phyloP scores from a whole-genome alignment of 53 echinoderm and acorn worm genomes.

The Arbacia lixula region DNA sequence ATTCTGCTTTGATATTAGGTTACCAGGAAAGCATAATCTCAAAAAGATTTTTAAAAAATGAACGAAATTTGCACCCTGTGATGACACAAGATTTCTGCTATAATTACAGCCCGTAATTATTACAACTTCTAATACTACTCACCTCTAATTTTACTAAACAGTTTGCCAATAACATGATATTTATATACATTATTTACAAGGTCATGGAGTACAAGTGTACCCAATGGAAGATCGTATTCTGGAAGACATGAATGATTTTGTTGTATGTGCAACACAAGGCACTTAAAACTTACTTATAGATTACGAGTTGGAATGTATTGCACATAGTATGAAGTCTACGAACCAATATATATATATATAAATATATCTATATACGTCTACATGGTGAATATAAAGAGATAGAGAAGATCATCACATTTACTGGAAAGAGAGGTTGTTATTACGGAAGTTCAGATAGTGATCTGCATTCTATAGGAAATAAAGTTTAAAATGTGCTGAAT shows the following conservation, averaged over 20 bases:
- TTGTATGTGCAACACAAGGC: conserved; percentile 52
- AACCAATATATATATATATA: too few relatives aligned
- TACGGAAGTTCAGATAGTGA: too few relatives aligned
- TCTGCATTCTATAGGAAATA: too few relatives aligned
- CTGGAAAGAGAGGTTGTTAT: too few relatives aligned
- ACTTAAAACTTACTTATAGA: background rate
- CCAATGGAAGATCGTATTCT: conserved; percentile 25
- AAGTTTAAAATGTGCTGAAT: too few relatives aligned
- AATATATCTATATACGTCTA: too few relatives aligned
- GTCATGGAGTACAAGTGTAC: conserved; percentile 6
- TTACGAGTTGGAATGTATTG: conserved; percentile 47
- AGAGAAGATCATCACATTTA: too few relatives aligned
- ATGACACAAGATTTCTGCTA: background rate
- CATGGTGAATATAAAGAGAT: too few relatives aligned
- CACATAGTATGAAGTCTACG: conserved; percentile 3
- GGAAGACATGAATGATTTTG: conserved; percentile 51
- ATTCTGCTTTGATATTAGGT: too few relatives aligned
- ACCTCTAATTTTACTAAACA: background rate
- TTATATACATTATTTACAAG: conserved; percentile 13
- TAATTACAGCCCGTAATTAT: background rate
- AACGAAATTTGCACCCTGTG: background rate
- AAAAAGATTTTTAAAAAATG: too few relatives aligned
- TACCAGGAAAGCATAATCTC: background rate
- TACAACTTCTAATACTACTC: background rate
- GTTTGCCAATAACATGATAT: background rate